A percentile compares a stretch with the other conserved stretches of the same genome.
phyloP scores from a whole-genome alignment of 2,797 vertebrate species.

The Chelon labrosus region DNA sequence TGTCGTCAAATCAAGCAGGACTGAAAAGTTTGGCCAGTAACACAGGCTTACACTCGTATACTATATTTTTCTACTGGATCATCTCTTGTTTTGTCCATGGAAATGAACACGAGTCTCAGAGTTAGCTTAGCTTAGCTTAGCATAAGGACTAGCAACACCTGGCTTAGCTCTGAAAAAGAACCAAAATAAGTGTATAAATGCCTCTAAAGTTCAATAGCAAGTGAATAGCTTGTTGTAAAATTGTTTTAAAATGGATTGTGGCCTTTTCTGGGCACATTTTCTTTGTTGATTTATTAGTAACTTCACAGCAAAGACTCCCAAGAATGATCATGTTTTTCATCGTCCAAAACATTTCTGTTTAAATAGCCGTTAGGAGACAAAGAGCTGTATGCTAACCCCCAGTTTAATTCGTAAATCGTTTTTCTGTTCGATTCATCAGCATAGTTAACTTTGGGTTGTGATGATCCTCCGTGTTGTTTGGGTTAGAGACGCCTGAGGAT shows the following conservation, averaged over 20 bases:
- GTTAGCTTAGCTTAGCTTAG: too few relatives aligned
- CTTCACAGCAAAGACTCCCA: not conserved
- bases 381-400: not conserved
- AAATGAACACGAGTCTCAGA: too few relatives aligned
- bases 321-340: not conserved
- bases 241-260: too few relatives aligned
- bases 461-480: constrained; percentile 66
- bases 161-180: not conserved
- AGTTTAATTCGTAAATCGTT: not conserved
- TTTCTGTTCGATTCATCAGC: not conserved
- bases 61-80: too few relatives aligned
- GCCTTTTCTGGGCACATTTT: not conserved
- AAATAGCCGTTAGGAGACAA: not conserved
- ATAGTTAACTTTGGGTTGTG: constrained; percentile 10
- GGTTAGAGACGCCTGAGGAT: constrained; percentile 54
- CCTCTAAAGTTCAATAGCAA: too few relatives aligned
- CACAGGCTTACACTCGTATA: too few relatives aligned
- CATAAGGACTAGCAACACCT: too few relatives aligned
- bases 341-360: not conserved
- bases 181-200: too few relatives aligned
- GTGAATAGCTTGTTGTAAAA: too few relatives aligned
- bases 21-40: too few relatives aligned
- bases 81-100: too few relatives aligned
- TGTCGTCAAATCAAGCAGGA: too few relatives aligned
- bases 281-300: not conserved